A percentile compares a stretch with the other conserved stretches of the same genome.
Evolutionary conservation across 2,888 invertebrate genomes (phyloP).

Genomic region (Andricus curvator): DNA sequence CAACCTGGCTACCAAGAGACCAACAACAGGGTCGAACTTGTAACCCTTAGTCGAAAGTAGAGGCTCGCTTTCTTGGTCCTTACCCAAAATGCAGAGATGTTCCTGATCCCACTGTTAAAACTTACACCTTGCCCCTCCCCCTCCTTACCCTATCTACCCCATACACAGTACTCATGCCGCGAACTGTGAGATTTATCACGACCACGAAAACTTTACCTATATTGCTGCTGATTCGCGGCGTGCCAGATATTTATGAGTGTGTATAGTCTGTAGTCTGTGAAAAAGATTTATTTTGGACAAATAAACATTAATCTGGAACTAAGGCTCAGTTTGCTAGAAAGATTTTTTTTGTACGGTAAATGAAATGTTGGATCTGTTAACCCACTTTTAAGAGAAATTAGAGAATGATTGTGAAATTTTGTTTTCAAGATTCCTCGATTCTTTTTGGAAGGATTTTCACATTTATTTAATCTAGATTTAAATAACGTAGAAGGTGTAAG

Average conservation of each 20-base stretch:
- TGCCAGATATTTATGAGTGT: conserved; percentile 43
- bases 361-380: neutral
- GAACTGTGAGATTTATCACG: conserved; percentile 69
- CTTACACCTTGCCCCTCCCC: conserved; percentile 30
- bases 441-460: neutral
- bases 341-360: neutral
- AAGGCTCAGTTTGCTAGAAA: neutral
- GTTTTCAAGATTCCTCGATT: neutral
- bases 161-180: conserved; percentile 19
- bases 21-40: conserved; percentile 61
- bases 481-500: no score
- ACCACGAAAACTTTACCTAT: conserved; percentile 67
- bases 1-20: conserved; percentile 53
- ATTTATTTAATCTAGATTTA: no score
- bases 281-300: conserved; percentile 36
- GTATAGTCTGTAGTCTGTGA: conserved; percentile 7
- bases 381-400: neutral
- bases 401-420: neutral
- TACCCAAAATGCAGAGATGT: conserved; percentile 56
- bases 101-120: conserved; percentile 58
- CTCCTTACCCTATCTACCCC: neutral
- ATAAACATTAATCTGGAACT: conserved; percentile 29
- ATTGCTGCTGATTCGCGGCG: conserved; percentile 55
- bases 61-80: conserved; percentile 46
- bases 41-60: conserved; percentile 53